A percentile compares a stretch with the other conserved stretches of the same genome.
Conservation (phyloP, 2,797 vertebrate genomes). For the Cheracebus regulus region DNA sequence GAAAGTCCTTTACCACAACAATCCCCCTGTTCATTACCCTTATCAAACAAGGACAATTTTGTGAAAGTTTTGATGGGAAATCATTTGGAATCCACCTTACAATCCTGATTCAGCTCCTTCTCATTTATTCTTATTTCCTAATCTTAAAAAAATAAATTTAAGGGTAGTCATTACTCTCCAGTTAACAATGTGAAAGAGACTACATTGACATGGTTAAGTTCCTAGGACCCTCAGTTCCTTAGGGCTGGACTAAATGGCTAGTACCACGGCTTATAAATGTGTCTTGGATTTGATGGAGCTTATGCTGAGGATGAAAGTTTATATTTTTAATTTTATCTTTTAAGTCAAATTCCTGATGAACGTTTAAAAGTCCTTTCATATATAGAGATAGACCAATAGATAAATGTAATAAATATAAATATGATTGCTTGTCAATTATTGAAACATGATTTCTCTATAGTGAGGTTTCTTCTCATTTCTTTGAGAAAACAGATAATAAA, state of each 20-base stretch:
- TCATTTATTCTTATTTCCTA: not conserved
- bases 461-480: not conserved
- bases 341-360: not conserved
- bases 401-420: not conserved
- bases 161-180: not conserved
- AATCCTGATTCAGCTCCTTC: not conserved
- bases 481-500: conserved; percentile 4
- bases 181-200: not conserved
- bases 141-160: not conserved
- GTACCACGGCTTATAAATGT: not conserved
- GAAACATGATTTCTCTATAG: not conserved
- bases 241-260: not conserved
- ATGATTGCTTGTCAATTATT: not conserved
- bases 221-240: not conserved
- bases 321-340: not conserved
- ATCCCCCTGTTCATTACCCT: not conserved
- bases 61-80: not conserved
- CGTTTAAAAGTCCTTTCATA: not conserved
- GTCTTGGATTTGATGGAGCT: not conserved
- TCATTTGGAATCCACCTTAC: not conserved
- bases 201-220: not conserved
- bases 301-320: not conserved
- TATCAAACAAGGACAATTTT: not conserved
- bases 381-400: not conserved
- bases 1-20: not conserved